These are phyloP conservation scores for Bemisia tabaci DNA, from an alignment of 1,140 invertebrate genomes.

Conservation along the genomic window DNA sequence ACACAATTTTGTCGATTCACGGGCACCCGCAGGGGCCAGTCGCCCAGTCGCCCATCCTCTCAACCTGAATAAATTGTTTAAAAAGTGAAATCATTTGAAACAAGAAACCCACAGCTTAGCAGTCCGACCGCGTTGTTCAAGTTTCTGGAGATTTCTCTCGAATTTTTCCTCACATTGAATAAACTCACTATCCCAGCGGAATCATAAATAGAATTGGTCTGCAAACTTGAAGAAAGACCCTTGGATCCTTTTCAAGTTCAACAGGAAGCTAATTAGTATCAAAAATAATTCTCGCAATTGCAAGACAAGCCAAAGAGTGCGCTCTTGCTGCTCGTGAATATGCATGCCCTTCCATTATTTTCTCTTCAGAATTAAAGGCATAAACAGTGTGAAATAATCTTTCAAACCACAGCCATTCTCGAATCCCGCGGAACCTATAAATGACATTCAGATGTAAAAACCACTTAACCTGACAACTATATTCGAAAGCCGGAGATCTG, in stretches of 20 bases:
- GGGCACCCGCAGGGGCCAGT: too few species aligned
- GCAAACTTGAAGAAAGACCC: too few species aligned
- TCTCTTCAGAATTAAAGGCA: slow-evolving; percentile 27
- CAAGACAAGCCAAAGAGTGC: too few species aligned
- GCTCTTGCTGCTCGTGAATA: slow-evolving; percentile 27
- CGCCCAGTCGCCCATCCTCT: slow-evolving; percentile 27
- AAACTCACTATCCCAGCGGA: too few species aligned
- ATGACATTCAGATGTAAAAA: slow-evolving; percentile 24
- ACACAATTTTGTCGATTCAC: too few species aligned
- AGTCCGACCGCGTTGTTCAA: slow-evolving; percentile 27
- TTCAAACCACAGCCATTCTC: slow-evolving; percentile 20
- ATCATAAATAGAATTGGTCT: too few species aligned
- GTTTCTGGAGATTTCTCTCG: too few species aligned
- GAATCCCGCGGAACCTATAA: slow-evolving; percentile 20
- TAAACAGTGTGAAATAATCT: slow-evolving; percentile 23
- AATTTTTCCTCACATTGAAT: slow-evolving; percentile 1
- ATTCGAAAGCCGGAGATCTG: background rate
- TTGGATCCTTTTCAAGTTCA: too few species aligned
- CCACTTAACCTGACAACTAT: slow-evolving; percentile 18
- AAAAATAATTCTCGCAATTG: too few species aligned
- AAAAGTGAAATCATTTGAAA: slow-evolving; percentile 29
- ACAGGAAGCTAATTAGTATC: too few species aligned
- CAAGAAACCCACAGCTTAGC: slow-evolving; percentile 33
- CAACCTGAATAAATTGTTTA: slow-evolving; percentile 29
- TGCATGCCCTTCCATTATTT: slow-evolving; percentile 29